These are phyloP conservation scores for Microctonus hyperodae DNA, from an alignment of 2,888 invertebrate species.

Conservation along the genomic window DNA sequence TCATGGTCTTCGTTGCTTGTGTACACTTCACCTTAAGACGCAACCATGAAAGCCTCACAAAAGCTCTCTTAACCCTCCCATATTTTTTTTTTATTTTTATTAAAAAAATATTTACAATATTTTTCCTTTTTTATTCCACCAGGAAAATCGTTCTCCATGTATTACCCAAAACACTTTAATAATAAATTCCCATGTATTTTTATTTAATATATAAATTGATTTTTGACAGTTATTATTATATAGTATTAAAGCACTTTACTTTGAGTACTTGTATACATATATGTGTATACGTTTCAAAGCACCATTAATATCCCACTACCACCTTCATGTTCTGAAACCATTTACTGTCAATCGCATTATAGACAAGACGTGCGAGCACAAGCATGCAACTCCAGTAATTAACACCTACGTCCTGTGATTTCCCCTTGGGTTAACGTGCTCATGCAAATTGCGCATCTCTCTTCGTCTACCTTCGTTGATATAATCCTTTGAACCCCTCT, in stretches of 20 bases:
- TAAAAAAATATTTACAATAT: conserved; percentile 32
- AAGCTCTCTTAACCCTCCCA: conserved; percentile 34
- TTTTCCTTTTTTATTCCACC: conserved; percentile 10
- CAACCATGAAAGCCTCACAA: conserved; percentile 26
- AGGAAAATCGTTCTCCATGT: background rate
- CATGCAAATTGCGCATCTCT: conserved; percentile 43
- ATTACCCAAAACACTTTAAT: background rate
- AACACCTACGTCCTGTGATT: conserved; percentile 47
- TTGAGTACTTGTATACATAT: background rate
- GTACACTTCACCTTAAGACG: conserved; percentile 2
- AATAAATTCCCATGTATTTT: background rate
- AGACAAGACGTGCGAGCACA: conserved; percentile 15
- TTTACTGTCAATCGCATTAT: conserved; percentile 22
- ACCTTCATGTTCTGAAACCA: background rate
- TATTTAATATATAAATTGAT: background rate
- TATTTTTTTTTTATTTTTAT: conserved; percentile 14
- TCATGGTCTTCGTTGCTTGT: conserved; percentile 22
- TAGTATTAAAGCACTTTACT: background rate
- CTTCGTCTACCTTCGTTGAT: background rate
- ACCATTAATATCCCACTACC: conserved; percentile 14
- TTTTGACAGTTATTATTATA: background rate
- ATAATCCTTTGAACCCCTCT: conserved; percentile 20
- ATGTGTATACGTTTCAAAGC: background rate
- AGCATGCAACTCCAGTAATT: conserved; percentile 35
- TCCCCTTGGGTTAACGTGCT: conserved; percentile 48